Evolutionary conservation across 2,113 vertebrate species (phyloP).

Genomic region (Echinops telfairi): DNA sequence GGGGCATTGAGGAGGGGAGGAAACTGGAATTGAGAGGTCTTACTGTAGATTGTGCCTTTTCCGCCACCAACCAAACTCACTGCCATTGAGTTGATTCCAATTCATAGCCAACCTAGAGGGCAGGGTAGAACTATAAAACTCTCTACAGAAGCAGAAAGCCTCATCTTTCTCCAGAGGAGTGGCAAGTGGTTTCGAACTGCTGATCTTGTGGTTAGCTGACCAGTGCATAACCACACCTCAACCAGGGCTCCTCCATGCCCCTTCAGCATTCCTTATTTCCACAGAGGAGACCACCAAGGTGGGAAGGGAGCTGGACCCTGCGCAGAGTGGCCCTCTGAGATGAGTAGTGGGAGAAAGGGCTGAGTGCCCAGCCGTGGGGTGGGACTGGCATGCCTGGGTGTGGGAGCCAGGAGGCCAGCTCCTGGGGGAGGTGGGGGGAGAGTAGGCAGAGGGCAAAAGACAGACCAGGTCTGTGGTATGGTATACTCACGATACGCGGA

Average conservation of each 20-base stretch:
- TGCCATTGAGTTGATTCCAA: too few relatives aligned
- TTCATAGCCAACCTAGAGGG: too few relatives aligned
- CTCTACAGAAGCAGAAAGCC: too few relatives aligned
- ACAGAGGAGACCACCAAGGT: conserved; percentile 6
- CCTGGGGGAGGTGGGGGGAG: background rate
- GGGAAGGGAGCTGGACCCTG: background rate
- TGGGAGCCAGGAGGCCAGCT: background rate
- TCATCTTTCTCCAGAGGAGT: too few relatives aligned
- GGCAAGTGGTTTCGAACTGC: too few relatives aligned
- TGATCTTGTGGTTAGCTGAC: too few relatives aligned
- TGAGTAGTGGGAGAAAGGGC: background rate
- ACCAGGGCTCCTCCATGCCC: too few relatives aligned
- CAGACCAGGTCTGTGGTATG: background rate
- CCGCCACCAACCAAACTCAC: too few relatives aligned
- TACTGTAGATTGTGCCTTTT: background rate
- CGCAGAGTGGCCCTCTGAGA: background rate
- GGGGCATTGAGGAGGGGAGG: conserved; percentile 26
- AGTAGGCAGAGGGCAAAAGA: background rate
- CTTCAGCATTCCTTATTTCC: background rate
- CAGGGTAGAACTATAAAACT: too few relatives aligned
- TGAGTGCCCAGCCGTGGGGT: background rate
- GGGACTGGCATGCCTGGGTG: background rate
- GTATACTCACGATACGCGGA: background rate
- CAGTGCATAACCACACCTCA: too few relatives aligned
- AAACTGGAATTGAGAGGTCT: background rate